Evolutionary conservation across 2,888 invertebrate species (phyloP).

Genomic region (Nebria brevicollis): DNA sequence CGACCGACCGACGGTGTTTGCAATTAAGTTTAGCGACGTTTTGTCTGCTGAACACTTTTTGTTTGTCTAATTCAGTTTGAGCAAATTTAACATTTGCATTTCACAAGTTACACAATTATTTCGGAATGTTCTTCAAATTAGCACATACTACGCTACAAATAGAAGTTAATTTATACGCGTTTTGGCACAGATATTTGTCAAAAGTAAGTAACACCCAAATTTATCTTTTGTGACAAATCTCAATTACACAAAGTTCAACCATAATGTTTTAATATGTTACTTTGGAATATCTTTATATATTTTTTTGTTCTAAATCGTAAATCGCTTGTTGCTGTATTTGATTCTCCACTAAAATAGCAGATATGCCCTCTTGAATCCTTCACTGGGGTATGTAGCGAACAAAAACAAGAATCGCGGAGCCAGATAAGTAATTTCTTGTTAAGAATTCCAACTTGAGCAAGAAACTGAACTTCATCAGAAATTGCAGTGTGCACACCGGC

Average conservation of each 20-base stretch:
- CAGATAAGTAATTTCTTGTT: conserved; percentile 41
- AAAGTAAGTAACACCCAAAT: conserved; percentile 18
- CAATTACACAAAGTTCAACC: not conserved
- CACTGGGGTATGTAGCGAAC: not conserved
- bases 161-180: conserved; percentile 38
- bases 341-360: not conserved
- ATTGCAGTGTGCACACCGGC: conserved; percentile 39
- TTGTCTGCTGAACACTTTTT: conserved; percentile 42
- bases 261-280: not conserved
- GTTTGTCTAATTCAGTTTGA: conserved; percentile 46
- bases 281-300: not conserved
- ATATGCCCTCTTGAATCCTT: not conserved
- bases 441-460: conserved; percentile 33
- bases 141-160: conserved; percentile 35
- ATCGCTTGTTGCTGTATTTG: not conserved
- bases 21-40: conserved; percentile 44
- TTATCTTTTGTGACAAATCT: not conserved
- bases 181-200: conserved; percentile 36
- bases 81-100: conserved; percentile 46
- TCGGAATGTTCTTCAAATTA: conserved; percentile 46
- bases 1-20: conserved; percentile 3
- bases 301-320: not conserved
- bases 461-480: conserved; percentile 37
- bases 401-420: conserved; percentile 33
- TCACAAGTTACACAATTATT: conserved; percentile 48